Conservation (phyloP, 2,888 invertebrate species). For the Balanococcus diminutus region DNA sequence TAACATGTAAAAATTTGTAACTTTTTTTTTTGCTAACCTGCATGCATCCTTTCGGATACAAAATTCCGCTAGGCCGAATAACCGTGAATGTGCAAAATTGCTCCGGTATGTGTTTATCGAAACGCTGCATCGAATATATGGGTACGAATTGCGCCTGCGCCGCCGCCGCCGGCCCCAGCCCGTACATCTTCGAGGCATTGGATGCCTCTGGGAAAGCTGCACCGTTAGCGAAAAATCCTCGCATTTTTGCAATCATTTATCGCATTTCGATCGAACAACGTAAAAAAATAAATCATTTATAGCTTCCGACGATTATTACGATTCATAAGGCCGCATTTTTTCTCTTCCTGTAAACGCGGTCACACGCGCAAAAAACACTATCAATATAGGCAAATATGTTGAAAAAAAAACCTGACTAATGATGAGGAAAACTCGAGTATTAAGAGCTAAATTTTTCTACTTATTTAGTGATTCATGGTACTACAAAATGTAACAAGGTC, state of each 20-base stretch:
- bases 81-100: constrained; percentile 52
- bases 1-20: constrained; percentile 11
- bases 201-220: constrained; percentile 46
- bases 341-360: neutral
- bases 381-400: neutral
- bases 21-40: constrained; percentile 49
- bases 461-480: neutral
- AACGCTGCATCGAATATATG: constrained; percentile 40
- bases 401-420: neutral
- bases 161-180: constrained; percentile 20
- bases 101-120: constrained; percentile 46
- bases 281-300: neutral
- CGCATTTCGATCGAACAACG: neutral
- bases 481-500: neutral
- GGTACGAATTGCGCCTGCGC: constrained; percentile 39
- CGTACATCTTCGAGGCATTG: constrained; percentile 27
- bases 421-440: neutral
- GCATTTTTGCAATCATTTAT: constrained; percentile 41
- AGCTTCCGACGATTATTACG: neutral
- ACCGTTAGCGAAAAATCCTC: constrained; percentile 53
- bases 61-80: constrained; percentile 48
- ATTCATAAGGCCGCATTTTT: no score
- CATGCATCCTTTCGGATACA: constrained; percentile 38
- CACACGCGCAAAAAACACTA: neutral
- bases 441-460: neutral